A percentile compares a stretch with the other conserved stretches of the same genome.
These are phyloP conservation scores for Amphimedon queenslandica DNA, from an alignment of 37 sponge, comb jelly and placozoan species.

Conservation along the genomic window DNA sequence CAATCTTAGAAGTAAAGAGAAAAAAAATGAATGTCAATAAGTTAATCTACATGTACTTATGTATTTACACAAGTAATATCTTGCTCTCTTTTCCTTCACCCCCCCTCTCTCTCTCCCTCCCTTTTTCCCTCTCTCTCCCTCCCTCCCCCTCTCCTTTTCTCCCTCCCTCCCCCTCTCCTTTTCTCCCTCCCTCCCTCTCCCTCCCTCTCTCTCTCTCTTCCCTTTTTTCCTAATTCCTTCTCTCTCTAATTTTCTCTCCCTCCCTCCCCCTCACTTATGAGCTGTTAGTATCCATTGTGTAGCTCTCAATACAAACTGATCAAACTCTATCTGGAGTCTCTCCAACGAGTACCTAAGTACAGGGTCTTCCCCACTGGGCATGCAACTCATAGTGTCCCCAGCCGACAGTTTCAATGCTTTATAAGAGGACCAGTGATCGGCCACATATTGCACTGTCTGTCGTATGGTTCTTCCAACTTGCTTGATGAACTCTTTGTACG, in stretches of 20 bases:
- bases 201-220: too few species aligned
- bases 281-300: slow-evolving; percentile 80
- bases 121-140: too few species aligned
- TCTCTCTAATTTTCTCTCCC: too few species aligned
- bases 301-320: slow-evolving; percentile 82
- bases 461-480: slow-evolving; percentile 79
- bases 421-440: slow-evolving; percentile 86
- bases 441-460: slow-evolving; percentile 77
- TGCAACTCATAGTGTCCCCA: slow-evolving; percentile 24
- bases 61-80: neutral
- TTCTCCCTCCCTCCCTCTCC: slow-evolving; percentile 1
- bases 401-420: slow-evolving; percentile 9
- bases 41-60: slow-evolving; percentile 1
- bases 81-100: neutral
- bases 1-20: slow-evolving; percentile 44
- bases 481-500: slow-evolving; percentile 84
- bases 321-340: slow-evolving; percentile 85
- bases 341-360: slow-evolving; percentile 56
- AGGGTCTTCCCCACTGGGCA: slow-evolving; percentile 14
- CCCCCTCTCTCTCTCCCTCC: neutral
- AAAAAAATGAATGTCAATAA: neutral
- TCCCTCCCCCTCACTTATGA: slow-evolving; percentile 65
- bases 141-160: too few species aligned
- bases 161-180: too few species aligned
- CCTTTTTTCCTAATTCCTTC: too few species aligned